These are phyloP conservation scores for Scolanthus callimorphus DNA, from an alignment of 92 coral and sea anemone species.

Conservation along the genomic window DNA sequence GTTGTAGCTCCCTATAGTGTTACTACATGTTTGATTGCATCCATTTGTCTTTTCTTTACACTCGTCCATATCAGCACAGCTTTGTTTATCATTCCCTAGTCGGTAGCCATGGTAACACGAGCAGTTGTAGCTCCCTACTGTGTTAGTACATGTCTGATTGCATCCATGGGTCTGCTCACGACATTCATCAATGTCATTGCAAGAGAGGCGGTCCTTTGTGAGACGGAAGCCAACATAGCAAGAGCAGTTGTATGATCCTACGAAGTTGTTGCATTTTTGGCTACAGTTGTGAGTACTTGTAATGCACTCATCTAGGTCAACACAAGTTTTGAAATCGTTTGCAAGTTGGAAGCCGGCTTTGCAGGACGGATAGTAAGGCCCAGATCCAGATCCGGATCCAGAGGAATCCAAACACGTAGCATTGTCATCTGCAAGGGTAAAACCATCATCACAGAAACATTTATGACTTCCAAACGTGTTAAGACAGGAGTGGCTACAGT, in stretches of 20 bases:
- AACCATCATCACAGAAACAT: background rate
- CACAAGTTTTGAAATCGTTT: background rate
- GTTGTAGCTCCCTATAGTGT: background rate
- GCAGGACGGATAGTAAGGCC: background rate
- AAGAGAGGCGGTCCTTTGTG: background rate
- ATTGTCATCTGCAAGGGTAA: background rate
- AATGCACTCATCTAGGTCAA: constrained; percentile 6
- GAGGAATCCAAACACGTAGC: too few relatives aligned
- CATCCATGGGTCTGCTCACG: background rate
- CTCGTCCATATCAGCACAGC: background rate
- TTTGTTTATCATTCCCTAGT: background rate
- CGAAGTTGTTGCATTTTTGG: background rate
- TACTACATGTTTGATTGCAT: background rate
- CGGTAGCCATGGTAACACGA: background rate
- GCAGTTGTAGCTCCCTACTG: background rate
- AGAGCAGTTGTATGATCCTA: constrained; percentile 4
- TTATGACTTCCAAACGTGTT: background rate
- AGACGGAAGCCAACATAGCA: background rate
- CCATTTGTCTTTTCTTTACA: background rate
- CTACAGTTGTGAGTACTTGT: background rate
- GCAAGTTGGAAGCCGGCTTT: background rate
- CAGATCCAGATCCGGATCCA: too few relatives aligned
- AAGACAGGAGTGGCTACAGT: background rate
- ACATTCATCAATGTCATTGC: constrained; percentile 2
- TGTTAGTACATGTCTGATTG: background rate